Evolutionary conservation across 1,140 invertebrate species (phyloP), one percentile per base, ranked within the genome.

Genomic region (Drosophila kepulauana): DNA sequence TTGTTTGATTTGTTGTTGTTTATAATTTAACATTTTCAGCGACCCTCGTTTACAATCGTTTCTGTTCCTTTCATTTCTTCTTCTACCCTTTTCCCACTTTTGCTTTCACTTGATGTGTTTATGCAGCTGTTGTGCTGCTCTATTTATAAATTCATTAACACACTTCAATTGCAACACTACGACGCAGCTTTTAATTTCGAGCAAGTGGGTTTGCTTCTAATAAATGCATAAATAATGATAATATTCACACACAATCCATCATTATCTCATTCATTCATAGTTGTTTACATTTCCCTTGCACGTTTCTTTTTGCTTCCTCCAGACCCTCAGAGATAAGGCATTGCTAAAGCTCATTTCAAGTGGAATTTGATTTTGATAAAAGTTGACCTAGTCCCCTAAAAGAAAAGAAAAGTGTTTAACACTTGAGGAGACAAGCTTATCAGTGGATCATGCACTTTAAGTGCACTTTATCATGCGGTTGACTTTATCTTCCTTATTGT

Each of bases 111-210:
- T 11, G 13, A 7, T 46, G 38, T 76, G 75, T 86, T 48, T 73
- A 67, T 78, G 81, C 79, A 86, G 82, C 84, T 86, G 82, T 77
- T 82, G 79, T 62, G 64, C 80, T 82, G 79, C 57, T 57, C 84
- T 88, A 87, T 87, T 88, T 84, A 75, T 88, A 87, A 71, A 62
- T 84, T 80, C 77, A 88, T 88, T 88, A 82, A 78, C 81, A 70
- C 41, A 68, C 43, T 59, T 67, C 38, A 66, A 45, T 43, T 25
- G 16, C 38, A 25, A 8, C 30, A 33, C 30, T 33, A 10, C 35
- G 35, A 8, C 7, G 38, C 10, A 25, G 30, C 6, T 41, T 64
- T 38, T 63, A n/a, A 58, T 65, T 58, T 20, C 33, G 35, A 57
- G 20, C 35, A 8, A n/a, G 33, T 58, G 20, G 30, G 13, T 41